A percentile compares a stretch with the other conserved stretches of the same genome.
Evolutionary conservation across 2,888 invertebrate species (phyloP).

Genomic region (Polydrusus cervinus): DNA sequence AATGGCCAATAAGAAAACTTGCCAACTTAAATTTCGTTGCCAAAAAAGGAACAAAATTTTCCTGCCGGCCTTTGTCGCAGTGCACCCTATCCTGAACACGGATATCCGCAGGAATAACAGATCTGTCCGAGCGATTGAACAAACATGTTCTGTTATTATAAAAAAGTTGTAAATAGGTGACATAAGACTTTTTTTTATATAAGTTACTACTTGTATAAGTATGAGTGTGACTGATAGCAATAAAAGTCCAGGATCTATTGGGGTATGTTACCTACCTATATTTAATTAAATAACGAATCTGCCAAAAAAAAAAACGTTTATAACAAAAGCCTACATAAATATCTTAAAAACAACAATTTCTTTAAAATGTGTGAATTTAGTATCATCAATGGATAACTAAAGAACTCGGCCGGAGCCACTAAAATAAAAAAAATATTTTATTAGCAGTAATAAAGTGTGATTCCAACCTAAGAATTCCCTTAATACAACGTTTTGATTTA

Average conservation of each 20-base stretch:
- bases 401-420: too few relatives aligned
- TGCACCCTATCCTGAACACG: slow-evolving; percentile 2
- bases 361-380: too few relatives aligned
- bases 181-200: not conserved
- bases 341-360: too few relatives aligned
- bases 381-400: too few relatives aligned
- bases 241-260: slow-evolving; percentile 41
- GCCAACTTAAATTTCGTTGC: slow-evolving; percentile 5
- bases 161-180: slow-evolving; percentile 12
- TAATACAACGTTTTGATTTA: too few relatives aligned
- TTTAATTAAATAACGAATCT: too few relatives aligned
- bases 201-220: not conserved
- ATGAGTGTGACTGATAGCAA: slow-evolving; percentile 37
- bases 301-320: too few relatives aligned
- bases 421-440: too few relatives aligned
- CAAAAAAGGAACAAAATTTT: slow-evolving; percentile 17
- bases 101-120: not conserved
- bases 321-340: too few relatives aligned
- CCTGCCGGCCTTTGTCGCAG: slow-evolving; percentile 30
- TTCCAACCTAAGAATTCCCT: too few relatives aligned
- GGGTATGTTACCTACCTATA: slow-evolving; percentile 12
- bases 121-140: not conserved
- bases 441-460: too few relatives aligned
- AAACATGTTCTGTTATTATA: slow-evolving; percentile 9
- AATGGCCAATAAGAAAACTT: slow-evolving; percentile 37